Conservation (phyloP, 2,797 vertebrate species). For the Melanotaenia boesemani region DNA sequence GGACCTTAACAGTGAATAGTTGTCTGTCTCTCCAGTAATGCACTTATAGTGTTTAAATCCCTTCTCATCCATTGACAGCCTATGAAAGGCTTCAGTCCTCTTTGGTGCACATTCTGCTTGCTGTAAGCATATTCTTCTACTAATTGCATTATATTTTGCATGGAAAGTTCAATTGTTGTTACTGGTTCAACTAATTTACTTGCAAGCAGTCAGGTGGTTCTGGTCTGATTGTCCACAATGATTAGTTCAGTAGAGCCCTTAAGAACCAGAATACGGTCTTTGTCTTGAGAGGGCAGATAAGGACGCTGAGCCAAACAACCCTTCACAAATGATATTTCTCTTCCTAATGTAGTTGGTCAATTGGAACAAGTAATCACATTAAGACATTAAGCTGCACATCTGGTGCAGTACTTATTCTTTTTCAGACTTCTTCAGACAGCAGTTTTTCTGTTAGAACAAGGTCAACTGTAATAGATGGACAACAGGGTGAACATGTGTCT, state of each 20-base stretch:
- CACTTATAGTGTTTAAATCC: no score
- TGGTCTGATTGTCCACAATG: conserved; percentile 35
- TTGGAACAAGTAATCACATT: conserved; percentile 77
- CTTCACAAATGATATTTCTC: conserved; percentile 43
- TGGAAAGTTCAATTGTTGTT: conserved; percentile 23
- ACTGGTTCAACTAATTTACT: conserved; percentile 20
- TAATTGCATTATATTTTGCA: conserved; percentile 23
- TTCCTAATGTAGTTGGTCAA: conserved; percentile 53
- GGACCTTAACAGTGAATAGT: no score
- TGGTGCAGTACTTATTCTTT: conserved; percentile 43
- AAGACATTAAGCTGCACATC: conserved; percentile 75
- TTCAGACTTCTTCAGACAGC: conserved; percentile 40
- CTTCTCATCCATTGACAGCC: not conserved
- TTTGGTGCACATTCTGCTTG: not conserved
- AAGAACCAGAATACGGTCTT: conserved; percentile 31
- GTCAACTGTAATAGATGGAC: conserved; percentile 11
- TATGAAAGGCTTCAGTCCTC: not conserved
- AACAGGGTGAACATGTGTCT: conserved; percentile 40
- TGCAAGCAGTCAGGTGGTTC: conserved; percentile 43
- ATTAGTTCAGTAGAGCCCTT: conserved; percentile 46
- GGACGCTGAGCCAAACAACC: conserved; percentile 39
- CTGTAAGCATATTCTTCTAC: not conserved
- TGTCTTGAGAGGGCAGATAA: conserved; percentile 40
- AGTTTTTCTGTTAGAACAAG: conserved; percentile 38
- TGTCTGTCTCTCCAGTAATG: no score